These are phyloP conservation scores for Parelbella ahira DNA, from an alignment of 2,888 invertebrate genomes.

Conservation along the genomic window DNA sequence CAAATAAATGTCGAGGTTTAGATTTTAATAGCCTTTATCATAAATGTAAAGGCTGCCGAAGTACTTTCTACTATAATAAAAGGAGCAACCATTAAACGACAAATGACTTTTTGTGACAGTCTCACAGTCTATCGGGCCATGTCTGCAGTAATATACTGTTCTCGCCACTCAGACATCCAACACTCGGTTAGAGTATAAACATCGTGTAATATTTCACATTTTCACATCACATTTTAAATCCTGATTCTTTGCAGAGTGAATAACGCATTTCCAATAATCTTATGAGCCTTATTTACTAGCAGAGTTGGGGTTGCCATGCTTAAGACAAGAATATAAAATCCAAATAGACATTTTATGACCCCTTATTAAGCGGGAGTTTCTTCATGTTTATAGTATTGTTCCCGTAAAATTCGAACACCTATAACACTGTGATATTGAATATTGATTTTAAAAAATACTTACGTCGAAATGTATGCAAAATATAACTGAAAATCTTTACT, in stretches of 20 bases:
- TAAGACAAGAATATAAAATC: not conserved
- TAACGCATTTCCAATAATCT: constrained; percentile 61
- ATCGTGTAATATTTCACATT: constrained; percentile 30
- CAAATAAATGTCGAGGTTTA: too few relatives aligned
- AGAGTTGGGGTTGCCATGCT: constrained; percentile 28
- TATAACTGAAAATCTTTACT: too few relatives aligned
- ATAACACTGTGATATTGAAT: too few relatives aligned
- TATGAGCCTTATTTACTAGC: constrained; percentile 69
- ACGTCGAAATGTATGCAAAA: too few relatives aligned
- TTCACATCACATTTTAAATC: constrained; percentile 40
- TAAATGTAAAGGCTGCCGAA: too few relatives aligned
- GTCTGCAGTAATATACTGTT: not conserved
- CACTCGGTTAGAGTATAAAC: constrained; percentile 9
- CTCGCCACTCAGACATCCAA: constrained; percentile 1
- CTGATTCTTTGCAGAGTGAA: constrained; percentile 48
- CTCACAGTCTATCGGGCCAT: not conserved
- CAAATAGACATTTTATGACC: constrained; percentile 1
- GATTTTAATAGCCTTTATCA: too few relatives aligned
- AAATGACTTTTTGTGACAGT: too few relatives aligned
- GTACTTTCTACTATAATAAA: too few relatives aligned
- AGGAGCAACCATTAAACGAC: too few relatives aligned
- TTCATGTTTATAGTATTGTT: not conserved
- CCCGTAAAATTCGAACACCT: not conserved
- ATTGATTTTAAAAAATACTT: too few relatives aligned
- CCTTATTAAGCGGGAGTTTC: not conserved